A percentile compares a stretch with the other conserved stretches of the same genome.
These are phyloP conservation scores for Leptosomus discolor DNA, from an alignment of 2,113 vertebrate genomes.

Conservation along the genomic window DNA sequence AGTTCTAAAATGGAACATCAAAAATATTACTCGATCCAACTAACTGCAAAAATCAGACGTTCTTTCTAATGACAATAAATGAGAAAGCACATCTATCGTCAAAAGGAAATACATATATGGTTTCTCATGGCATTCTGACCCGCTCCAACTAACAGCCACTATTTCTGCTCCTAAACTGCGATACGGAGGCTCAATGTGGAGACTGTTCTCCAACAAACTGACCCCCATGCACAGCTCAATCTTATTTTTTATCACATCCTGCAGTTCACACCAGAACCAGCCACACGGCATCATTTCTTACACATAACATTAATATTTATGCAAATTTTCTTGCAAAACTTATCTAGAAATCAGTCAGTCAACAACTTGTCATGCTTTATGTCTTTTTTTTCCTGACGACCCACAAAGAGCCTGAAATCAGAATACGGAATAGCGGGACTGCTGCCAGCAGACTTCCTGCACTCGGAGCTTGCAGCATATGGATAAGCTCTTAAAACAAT, in stretches of 20 bases:
- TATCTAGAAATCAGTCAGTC: background rate
- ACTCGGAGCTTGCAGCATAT: background rate
- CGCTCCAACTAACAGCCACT: background rate
- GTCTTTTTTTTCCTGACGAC: background rate
- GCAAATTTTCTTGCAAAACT: background rate
- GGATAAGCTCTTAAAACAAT: slow-evolving; percentile 36
- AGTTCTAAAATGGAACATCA: background rate
- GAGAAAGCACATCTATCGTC: background rate
- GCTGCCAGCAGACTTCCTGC: slow-evolving; percentile 37
- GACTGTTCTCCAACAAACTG: background rate
- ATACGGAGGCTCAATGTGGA: rapidly evolving
- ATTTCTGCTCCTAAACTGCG: background rate
- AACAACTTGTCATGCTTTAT: background rate
- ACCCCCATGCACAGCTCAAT: background rate
- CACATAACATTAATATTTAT: background rate
- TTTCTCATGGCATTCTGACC: background rate
- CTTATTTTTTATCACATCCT: background rate
- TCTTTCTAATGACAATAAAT: background rate
- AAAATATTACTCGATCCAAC: background rate
- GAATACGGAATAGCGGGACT: background rate
- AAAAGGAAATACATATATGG: background rate
- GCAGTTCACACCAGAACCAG: background rate
- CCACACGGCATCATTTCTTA: rapidly evolving
- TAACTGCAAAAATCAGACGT: background rate
- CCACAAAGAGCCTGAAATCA: background rate